Evolutionary conservation across 1,140 invertebrate genomes (phyloP).

Genomic region (Trichogramma pretiosum): DNA sequence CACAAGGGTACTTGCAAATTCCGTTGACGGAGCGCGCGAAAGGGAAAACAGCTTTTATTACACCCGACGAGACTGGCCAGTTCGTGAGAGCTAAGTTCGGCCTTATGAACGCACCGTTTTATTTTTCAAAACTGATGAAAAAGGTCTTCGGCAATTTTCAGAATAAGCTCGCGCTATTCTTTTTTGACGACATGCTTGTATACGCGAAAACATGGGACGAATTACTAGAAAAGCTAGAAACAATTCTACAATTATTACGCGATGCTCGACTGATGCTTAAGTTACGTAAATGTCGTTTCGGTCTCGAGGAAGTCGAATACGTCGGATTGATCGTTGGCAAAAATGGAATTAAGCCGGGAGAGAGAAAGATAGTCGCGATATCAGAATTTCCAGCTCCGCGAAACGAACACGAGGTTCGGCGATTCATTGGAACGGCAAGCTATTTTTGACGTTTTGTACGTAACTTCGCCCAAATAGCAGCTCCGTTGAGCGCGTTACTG

Average conservation of each 20-base stretch:
- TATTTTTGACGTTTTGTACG: slow-evolving; percentile 39
- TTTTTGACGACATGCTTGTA: too few species aligned
- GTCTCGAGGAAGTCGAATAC: neutral
- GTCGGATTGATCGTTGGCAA: neutral
- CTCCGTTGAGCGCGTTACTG: slow-evolving; percentile 20
- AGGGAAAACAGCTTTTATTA: slow-evolving; percentile 2
- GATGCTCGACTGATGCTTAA: slow-evolving; percentile 19
- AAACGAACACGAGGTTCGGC: slow-evolving; percentile 31
- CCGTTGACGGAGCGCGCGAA: neutral
- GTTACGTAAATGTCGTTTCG: neutral
- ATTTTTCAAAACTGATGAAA: slow-evolving; percentile 14
- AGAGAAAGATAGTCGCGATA: slow-evolving; percentile 34
- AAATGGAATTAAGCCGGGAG: slow-evolving; percentile 28
- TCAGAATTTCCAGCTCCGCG: slow-evolving; percentile 27
- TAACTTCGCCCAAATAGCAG: slow-evolving; percentile 25
- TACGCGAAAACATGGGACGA: too few species aligned
- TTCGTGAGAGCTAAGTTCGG: slow-evolving; percentile 6
- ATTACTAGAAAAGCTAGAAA: slow-evolving; percentile 19
- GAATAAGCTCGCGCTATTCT: too few species aligned
- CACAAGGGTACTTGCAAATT: slow-evolving; percentile 5
- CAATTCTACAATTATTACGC: slow-evolving; percentile 22
- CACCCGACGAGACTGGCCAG: too few species aligned
- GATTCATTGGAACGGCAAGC: slow-evolving; percentile 41
- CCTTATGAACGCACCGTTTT: slow-evolving; percentile 2
- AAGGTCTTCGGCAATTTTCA: too few species aligned